Evolutionary conservation across 2,888 invertebrate species (phyloP).

Genomic region (Tuberolachnus salignus): DNA sequence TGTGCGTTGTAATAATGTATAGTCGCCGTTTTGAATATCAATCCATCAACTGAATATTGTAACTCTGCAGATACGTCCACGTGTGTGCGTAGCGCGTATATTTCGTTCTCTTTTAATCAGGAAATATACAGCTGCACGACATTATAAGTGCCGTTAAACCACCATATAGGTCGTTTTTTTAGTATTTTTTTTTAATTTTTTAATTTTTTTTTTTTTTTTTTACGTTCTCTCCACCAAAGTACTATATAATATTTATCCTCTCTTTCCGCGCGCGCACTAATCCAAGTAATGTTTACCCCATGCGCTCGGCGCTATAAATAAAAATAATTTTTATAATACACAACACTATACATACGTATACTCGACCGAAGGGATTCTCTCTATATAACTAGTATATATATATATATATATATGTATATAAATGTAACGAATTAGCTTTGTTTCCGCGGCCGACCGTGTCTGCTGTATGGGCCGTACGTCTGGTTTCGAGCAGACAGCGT

Average conservation of each 20-base stretch:
- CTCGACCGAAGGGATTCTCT: constrained; percentile 37
- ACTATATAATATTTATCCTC: not conserved
- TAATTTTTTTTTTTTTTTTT: too few species aligned
- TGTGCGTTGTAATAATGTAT: constrained; percentile 1
- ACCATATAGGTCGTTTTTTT: constrained; percentile 1
- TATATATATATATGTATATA: too few species aligned
- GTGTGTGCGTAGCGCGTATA: constrained; percentile 17
- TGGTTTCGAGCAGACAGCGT: constrained; percentile 50
- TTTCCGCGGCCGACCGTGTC: constrained; percentile 49
- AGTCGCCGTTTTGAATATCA: constrained; percentile 25
- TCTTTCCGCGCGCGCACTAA: constrained; percentile 7
- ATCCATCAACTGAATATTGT: constrained; percentile 28
- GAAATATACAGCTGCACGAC: constrained; percentile 45
- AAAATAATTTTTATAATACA: constrained; percentile 27
- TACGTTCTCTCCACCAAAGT: not conserved
- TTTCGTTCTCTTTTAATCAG: constrained; percentile 44
- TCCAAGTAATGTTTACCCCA: constrained; percentile 43
- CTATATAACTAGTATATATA: too few species aligned
- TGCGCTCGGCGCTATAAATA: constrained; percentile 16
- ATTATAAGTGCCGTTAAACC: constrained; percentile 52
- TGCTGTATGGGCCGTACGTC: constrained; percentile 12
- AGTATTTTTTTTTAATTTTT: not conserved
- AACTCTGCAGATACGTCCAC: not conserved
- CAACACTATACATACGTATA: not conserved
- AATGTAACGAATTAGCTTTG: constrained; percentile 34